Conservation (phyloP, 2,113 vertebrate genomes). For the Sphyrna mokarran region DNA sequence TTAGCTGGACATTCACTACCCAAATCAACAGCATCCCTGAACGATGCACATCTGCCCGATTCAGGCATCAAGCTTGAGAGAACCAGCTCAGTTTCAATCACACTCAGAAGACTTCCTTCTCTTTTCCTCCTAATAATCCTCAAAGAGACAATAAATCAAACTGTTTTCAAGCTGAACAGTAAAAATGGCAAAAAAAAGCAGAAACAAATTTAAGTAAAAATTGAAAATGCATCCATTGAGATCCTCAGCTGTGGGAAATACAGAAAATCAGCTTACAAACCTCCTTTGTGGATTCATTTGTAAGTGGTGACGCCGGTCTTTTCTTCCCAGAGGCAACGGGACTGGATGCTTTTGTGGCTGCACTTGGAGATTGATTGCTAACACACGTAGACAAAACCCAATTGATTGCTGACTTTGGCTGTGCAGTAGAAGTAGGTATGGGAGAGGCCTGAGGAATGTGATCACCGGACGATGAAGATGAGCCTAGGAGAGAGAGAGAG, state of each 20-base stretch:
- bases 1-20: neutral
- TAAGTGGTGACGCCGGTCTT: constrained; percentile 61
- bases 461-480: constrained; percentile 56
- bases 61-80: neutral
- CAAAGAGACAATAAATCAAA: neutral
- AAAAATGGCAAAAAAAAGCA: neutral
- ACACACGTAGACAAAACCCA: constrained; percentile 60
- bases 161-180: neutral
- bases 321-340: constrained; percentile 57
- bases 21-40: neutral
- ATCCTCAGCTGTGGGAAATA: neutral
- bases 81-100: neutral
- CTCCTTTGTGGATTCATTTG: constrained; percentile 65
- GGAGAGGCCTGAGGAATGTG: constrained; percentile 68
- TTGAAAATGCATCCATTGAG: neutral
- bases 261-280: constrained; percentile 44
- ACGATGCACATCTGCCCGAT: neutral
- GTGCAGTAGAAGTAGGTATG: constrained; percentile 58
- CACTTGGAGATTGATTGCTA: constrained; percentile 59
- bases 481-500: constrained; percentile 47
- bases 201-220: neutral
- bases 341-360: constrained; percentile 61
- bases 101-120: neutral
- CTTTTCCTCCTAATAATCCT: neutral
- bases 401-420: constrained; percentile 62